A percentile compares a stretch with the other conserved stretches of the same genome.
Evolutionary conservation across 2,113 vertebrate species (phyloP).

Genomic region (Atrichornis clamosus): DNA sequence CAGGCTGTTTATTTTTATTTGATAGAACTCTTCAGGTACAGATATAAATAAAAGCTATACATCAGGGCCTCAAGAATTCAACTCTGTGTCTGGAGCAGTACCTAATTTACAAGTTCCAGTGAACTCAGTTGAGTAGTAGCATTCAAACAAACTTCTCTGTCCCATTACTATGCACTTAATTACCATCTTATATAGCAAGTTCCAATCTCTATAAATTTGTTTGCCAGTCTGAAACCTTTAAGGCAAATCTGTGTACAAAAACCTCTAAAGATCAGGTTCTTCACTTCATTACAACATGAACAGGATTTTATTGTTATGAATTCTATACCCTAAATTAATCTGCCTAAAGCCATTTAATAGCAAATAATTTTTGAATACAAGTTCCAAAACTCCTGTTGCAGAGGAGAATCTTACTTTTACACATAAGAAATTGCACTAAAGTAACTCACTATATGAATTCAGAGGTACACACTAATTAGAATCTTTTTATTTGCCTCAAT

Average conservation of each 20-base stretch:
- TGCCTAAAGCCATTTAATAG: not conserved
- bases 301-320: not conserved
- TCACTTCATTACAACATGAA: not conserved
- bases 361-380: not conserved
- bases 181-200: not conserved
- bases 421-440: not conserved
- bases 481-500: not conserved
- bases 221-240: not conserved
- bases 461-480: not conserved
- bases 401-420: not conserved
- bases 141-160: not conserved
- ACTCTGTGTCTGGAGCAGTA: not conserved
- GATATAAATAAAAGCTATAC: not conserved
- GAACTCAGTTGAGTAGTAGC: not conserved
- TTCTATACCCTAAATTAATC: not conserved
- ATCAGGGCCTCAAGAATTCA: not conserved
- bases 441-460: slow-evolving; percentile 5
- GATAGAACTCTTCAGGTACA: not conserved
- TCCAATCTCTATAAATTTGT: not conserved
- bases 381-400: not conserved
- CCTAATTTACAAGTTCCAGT: not conserved
- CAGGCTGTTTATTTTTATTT: not conserved
- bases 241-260: not conserved
- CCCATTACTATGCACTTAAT: not conserved
- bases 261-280: not conserved